Conservation (phyloP, 1,140 invertebrate species). For the Drosophila watanabei region DNA sequence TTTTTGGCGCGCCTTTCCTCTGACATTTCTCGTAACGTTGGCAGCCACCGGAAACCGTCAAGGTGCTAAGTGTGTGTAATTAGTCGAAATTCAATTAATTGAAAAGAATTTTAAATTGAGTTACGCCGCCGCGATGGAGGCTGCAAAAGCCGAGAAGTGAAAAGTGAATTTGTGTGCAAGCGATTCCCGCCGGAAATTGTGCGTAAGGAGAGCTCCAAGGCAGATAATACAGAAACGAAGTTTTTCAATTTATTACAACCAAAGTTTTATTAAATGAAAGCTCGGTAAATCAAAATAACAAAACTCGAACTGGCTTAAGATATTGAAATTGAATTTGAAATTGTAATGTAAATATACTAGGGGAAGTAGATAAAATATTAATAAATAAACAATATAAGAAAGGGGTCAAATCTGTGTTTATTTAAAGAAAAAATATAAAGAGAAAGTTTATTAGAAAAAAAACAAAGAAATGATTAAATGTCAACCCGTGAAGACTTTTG, state of each 20-base stretch:
- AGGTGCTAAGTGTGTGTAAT: constrained; percentile 72
- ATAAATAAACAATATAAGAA: not conserved
- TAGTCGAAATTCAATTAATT: constrained; percentile 68
- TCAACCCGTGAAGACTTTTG: not conserved
- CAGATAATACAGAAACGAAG: not conserved
- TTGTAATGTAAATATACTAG: not conserved
- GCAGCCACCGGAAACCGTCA: constrained; percentile 8
- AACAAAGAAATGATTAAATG: not conserved
- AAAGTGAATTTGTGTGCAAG: constrained; percentile 36
- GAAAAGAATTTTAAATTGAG: constrained; percentile 49
- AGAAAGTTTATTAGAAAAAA: not conserved
- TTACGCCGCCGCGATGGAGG: constrained; percentile 28
- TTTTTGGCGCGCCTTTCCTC: constrained; percentile 53
- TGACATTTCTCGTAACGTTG: constrained; percentile 14
- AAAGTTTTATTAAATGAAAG: constrained; percentile 13
- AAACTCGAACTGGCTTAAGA: not conserved
- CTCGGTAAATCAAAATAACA: constrained; percentile 9
- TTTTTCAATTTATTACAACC: constrained; percentile 11
- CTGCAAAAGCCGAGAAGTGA: constrained; percentile 30
- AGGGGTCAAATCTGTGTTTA: not conserved
- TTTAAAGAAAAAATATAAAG: not conserved
- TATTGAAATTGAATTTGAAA: not conserved
- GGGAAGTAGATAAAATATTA: not conserved
- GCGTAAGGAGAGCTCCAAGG: constrained; percentile 4
- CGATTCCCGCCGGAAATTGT: constrained; percentile 44